Base-by-base conservation (phyloP, 1,140 invertebrate species). In the Bombyx mandarina region DNA sequence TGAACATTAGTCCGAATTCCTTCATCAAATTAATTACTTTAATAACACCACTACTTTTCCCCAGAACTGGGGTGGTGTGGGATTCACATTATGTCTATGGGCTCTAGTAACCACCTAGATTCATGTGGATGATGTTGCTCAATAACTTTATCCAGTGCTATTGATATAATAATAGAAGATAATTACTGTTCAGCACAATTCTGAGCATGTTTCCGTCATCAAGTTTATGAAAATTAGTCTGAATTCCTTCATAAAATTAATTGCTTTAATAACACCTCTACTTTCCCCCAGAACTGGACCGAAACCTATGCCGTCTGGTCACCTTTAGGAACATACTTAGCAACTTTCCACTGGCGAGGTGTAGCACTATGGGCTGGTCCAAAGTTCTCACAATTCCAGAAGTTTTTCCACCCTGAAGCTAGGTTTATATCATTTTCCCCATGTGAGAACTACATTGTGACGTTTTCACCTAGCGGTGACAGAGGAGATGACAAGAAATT, bases 401-500 rank as follows among this genome's bases (percentile, higher is more conserved):
- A 94, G 73, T 99, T 99, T 81, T 92, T 91, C 58, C 98, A 99
- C 80, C 89, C 91, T 2, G 93, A 94, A 68, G 98, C 98, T 1
- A 95, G 98, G 69, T 97, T 97, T 63, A 97, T 99, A 58, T 98
- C 99, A 67, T 99, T 99, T 82, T 99, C 98, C 48, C 98, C 98
- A 0, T 96, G 95, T 88, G 99, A 99, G 90, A 96, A 96, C 88
- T 99, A 98, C 82, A 82, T 99, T 48, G 96, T 99, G 0, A 97
- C 97, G 0, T 99, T 97, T 80, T 95, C 96, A 62, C 92, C 96
- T 7, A 86, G 93, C 64, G 88, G 91, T 52, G 92, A 97, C 74
- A 88, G 89, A 64, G 78, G 89, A 2, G 91, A 94, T 62, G 91
- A 92, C 53, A 92, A 93, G 68, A 92, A 93, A 60, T 90, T 98